Evolutionary conservation across 2,888 invertebrate species (phyloP).

Genomic region (Sesia bembeciformis): DNA sequence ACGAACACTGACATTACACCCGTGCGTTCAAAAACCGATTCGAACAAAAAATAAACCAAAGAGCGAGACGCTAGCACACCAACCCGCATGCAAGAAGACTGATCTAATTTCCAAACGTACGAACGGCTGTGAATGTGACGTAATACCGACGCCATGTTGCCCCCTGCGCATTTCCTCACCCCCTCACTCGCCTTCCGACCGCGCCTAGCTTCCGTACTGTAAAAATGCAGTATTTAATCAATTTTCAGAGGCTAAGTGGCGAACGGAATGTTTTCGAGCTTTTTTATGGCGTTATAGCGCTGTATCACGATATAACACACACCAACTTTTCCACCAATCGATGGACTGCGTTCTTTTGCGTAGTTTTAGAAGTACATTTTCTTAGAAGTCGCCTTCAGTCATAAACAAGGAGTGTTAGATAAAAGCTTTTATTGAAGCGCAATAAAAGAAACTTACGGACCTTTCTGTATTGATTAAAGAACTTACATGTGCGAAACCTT

Average conservation of each 20-base stretch:
- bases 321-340: slow-evolving; percentile 9
- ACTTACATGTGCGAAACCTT: too few relatives aligned
- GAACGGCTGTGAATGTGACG: slow-evolving; percentile 64
- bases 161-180: slow-evolving; percentile 7
- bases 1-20: slow-evolving; percentile 31
- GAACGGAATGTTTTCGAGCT: slow-evolving; percentile 35
- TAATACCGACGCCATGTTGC: slow-evolving; percentile 61
- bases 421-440: too few relatives aligned
- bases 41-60: slow-evolving; percentile 12
- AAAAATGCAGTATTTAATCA: slow-evolving; percentile 65
- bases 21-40: slow-evolving; percentile 28
- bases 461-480: too few relatives aligned
- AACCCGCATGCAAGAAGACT: slow-evolving; percentile 48
- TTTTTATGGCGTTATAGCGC: slow-evolving; percentile 19
- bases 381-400: too few relatives aligned
- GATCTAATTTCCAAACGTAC: slow-evolving; percentile 61
- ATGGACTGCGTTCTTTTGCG: neutral
- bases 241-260: slow-evolving; percentile 43
- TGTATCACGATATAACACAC: slow-evolving; percentile 22
- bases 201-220: slow-evolving; percentile 45
- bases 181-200: slow-evolving; percentile 15
- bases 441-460: too few relatives aligned
- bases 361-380: too few relatives aligned
- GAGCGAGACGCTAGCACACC: slow-evolving; percentile 21
- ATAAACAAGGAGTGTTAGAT: too few relatives aligned